phyloP scores from a whole-genome alignment of 1,140 invertebrate species.

The Cydia pomonella region DNA sequence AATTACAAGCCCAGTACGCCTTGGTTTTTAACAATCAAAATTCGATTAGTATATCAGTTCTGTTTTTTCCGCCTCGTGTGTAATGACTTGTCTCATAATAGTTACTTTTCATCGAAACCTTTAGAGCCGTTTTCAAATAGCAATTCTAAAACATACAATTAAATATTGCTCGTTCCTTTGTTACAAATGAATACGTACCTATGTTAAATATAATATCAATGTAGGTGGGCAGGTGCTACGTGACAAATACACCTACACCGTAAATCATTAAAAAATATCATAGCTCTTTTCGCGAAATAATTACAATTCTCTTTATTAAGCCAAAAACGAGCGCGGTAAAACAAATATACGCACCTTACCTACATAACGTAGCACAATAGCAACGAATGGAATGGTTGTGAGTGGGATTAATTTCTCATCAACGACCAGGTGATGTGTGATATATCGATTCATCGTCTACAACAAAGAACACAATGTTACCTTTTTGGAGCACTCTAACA shows the following conservation, averaged over 20 bases:
- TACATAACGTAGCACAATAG: constrained; percentile 11
- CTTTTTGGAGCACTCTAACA: background rate
- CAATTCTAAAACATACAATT: too few relatives aligned
- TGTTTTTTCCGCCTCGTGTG: too few relatives aligned
- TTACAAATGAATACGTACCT: too few relatives aligned
- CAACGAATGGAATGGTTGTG: background rate
- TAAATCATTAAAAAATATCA: constrained; percentile 3
- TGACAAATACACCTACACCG: background rate
- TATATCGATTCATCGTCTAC: constrained; percentile 6
- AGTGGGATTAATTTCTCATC: constrained; percentile 30
- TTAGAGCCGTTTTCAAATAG: too few relatives aligned
- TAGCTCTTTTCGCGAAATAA: constrained; percentile 3
- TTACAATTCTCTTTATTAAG: constrained; percentile 18
- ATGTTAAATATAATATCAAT: too few relatives aligned
- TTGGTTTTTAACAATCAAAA: too few relatives aligned
- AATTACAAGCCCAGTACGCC: too few relatives aligned
- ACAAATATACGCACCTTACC: constrained; percentile 21
- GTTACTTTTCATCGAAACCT: too few relatives aligned
- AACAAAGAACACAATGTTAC: constrained; percentile 3
- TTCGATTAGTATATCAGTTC: too few relatives aligned
- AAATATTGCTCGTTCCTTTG: too few relatives aligned
- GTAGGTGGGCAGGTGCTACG: too few relatives aligned
- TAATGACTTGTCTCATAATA: too few relatives aligned
- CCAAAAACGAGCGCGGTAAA: background rate
- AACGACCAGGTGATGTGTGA: constrained; percentile 25